Percentiles rank a stretch among this genome's conserved stretches.
Conservation (phyloP, 2,113 vertebrate species). For the Hyperoodon ampullatus region DNA sequence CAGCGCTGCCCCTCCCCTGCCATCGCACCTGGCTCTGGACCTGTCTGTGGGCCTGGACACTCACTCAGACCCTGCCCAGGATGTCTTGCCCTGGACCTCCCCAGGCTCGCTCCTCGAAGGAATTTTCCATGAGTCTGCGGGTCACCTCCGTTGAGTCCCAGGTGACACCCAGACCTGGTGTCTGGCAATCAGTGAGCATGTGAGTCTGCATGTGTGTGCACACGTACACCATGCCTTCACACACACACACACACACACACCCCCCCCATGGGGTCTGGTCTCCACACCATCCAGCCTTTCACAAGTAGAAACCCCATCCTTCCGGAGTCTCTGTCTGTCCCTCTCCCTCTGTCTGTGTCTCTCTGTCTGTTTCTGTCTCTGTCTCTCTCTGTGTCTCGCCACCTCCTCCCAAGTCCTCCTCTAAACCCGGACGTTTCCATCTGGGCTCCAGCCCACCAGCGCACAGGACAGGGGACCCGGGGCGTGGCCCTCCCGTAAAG, state of each 20-base stretch:
- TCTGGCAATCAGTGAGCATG: background rate
- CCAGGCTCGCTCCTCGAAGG: background rate
- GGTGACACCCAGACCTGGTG: background rate
- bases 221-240: background rate
- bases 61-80: background rate
- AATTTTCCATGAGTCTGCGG: background rate
- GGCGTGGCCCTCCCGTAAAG: background rate
- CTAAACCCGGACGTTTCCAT: background rate
- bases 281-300: background rate
- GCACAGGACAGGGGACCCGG: background rate
- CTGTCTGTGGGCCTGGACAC: background rate
- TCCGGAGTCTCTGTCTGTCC: background rate
- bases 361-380: background rate
- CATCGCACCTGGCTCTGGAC: too few species aligned
- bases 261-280: background rate
- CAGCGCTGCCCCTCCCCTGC: background rate
- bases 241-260: background rate
- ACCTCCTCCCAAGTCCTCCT: background rate
- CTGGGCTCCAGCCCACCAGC: rapidly evolving
- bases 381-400: background rate
- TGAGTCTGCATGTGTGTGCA: background rate
- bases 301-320: too few species aligned
- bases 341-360: background rate
- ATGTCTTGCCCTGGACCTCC: background rate
- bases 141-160: background rate